Base-by-base conservation (phyloP, 2,797 vertebrate genomes). In the Sebastiscus albofasciatus region DNA sequence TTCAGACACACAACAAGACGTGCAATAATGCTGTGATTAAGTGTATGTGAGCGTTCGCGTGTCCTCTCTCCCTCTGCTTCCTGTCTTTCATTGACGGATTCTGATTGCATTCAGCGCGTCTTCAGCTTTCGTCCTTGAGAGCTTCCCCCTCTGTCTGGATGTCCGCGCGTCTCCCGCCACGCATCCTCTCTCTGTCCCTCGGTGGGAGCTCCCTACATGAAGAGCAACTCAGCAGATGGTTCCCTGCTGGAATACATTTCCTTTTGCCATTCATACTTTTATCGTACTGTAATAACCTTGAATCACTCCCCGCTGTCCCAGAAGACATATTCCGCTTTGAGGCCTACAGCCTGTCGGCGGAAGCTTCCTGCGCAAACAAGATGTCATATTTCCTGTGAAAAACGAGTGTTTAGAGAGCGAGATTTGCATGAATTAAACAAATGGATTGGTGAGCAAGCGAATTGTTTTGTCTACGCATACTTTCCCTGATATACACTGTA, bases 171-270 rank as follows among this genome's bases (percentile, higher is more conserved):
- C 82, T 89, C 83, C 73, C 75, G 77, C 80, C 59, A 66, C 20
- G 66, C 20, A 73, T 81, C 86, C 87, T 76, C 75, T 80, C 75
- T 52, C 59, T 26, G 81, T 90, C 80, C 80, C 83, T 90, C 88
- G 77, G 89, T 55, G 78, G 86, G 87, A 80, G 78, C 24, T 78
- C 79, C 74, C 77, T 42, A 69, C 72, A 49, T 55, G 81, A 82
- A 79, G 79, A 85, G 83, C 83, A 90, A 82, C 87, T 83, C 86
- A 91, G 86, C 91, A 93, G 92, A 92, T 91, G 90, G 82, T 79
- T 91, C 85, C 85, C 85, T 86, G 84, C 87, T 87, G 92, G 89
- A 92, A 75, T 82, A 79, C 56, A 52, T 87, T 90, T 91, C 85
- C 81, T 83, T 49, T 85, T 74, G 42, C 84, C 78, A 75, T 89